Evolutionary conservation across 37 sponge, comb jelly and placozoan genomes (phyloP), one percentile per base, ranked within the genome.

Genomic region (Spongilla lacustris): DNA sequence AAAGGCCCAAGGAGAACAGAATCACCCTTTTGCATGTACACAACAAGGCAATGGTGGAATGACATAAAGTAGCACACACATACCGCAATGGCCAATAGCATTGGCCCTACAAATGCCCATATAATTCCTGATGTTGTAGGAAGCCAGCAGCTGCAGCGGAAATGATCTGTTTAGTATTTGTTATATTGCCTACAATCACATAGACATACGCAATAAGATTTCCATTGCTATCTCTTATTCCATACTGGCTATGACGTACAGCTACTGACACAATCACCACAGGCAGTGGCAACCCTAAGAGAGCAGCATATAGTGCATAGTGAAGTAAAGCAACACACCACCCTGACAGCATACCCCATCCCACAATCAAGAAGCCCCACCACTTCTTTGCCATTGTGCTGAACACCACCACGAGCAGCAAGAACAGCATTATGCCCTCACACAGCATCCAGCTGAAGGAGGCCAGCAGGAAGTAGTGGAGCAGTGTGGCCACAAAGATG

Each of bases 71-170:
- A 14, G 58, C 58, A 58, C 11, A 6, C 1, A 76, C 93, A 81
- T 32, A 92, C 93, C 2, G 81, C 17, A 27, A 92, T 82, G 0
- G 87, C 84, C 66, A 69, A 31, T 28, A 88, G 23, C 82, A 88
- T 80, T 28, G 93, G 93, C 69, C 70, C 89, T 17, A 85, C 82
- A 77, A 92, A 92, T 10, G 82, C 93, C 85, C 85, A 92, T 32
- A 88, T 92, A 0, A 78, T 31, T 30, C 89, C 86, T n/a, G 77
- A 80, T 22, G 48, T n/a, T 0, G 81, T 69, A 8, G 92, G 84
- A 27, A 92, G 66, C 92, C 92, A 92, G 28, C 92, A 92, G 66
- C 92, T 92, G 75, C 24, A 85, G n/a, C n/a, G n/a, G n/a, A 41
- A 41, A 41, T 41, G 41, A 6, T 9, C 6, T 41, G 6, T 9